These are phyloP conservation scores for Azemiops feae DNA, from an alignment of 2,113 vertebrate genomes.

Conservation along the genomic window DNA sequence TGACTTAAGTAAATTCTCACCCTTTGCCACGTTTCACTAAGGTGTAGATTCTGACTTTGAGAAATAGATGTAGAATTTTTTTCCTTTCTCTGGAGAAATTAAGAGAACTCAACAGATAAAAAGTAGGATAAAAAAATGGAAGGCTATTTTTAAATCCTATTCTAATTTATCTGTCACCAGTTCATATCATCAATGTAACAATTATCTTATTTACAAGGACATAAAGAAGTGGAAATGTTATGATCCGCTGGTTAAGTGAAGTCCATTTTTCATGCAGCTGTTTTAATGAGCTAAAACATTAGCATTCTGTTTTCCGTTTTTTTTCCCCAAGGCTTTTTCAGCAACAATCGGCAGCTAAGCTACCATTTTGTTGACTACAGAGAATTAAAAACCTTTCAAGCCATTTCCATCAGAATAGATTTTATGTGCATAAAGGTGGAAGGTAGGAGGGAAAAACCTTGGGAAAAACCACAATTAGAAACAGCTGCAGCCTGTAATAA, in stretches of 20 bases:
- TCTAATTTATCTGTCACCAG: neutral
- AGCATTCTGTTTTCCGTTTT: neutral
- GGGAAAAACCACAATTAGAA: constrained; percentile 81
- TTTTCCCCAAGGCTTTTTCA: constrained; percentile 38
- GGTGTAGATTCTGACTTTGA: neutral
- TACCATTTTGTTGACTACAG: constrained; percentile 54
- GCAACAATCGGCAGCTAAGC: constrained; percentile 41
- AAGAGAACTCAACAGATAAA: neutral
- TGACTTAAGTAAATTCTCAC: neutral
- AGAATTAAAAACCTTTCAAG: constrained; percentile 69
- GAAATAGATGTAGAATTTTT: neutral
- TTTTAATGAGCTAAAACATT: neutral
- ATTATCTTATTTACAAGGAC: neutral
- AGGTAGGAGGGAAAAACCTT: constrained; percentile 64
- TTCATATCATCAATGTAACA: neutral
- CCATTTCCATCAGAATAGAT: constrained; percentile 67
- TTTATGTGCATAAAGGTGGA: constrained; percentile 58
- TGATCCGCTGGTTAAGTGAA: neutral
- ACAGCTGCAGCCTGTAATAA: constrained; percentile 85
- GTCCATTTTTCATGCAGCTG: constrained; percentile 25
- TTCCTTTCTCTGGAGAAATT: neutral
- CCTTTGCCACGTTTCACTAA: neutral
- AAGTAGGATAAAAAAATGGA: neutral
- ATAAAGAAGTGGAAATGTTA: neutral
- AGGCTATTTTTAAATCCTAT: neutral